phyloP scores from a whole-genome alignment of 2,113 vertebrate genomes.

The Melanocharis versteri region DNA sequence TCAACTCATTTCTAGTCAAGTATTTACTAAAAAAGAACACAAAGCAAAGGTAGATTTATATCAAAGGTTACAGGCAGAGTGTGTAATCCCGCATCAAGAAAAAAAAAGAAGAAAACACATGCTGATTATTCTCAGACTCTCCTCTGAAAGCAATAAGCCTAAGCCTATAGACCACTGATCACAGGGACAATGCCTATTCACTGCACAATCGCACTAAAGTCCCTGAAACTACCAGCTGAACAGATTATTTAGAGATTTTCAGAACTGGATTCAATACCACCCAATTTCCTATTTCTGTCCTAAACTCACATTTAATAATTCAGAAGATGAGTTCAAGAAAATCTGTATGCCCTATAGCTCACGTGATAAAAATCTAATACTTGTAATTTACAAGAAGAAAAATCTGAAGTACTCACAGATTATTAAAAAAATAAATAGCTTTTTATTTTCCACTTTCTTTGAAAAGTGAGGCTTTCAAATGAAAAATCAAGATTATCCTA shows the following conservation, averaged over 20 bases:
- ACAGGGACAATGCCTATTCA: neutral
- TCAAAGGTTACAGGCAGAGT: neutral
- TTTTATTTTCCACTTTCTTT: neutral
- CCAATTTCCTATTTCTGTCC: neutral
- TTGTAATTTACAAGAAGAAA: neutral
- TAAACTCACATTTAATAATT: neutral
- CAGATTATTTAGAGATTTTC: neutral
- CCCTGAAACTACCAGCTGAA: neutral
- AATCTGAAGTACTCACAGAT: neutral
- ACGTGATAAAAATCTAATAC: neutral
- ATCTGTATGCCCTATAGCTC: neutral
- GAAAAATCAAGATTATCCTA: neutral
- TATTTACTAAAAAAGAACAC: neutral
- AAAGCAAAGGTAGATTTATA: neutral
- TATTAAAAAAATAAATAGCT: neutral
- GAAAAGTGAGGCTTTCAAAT: neutral
- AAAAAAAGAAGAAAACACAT: neutral
- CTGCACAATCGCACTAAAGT: neutral
- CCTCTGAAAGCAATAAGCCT: conserved; percentile 33
- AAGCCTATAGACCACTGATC: neutral
- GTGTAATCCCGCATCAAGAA: neutral
- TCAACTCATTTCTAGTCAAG: neutral
- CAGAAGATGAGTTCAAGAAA: neutral
- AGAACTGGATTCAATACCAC: neutral
- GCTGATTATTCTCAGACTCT: neutral